Base-by-base conservation (phyloP, 1,140 invertebrate genomes). In the Coboldia fuscipes region DNA sequence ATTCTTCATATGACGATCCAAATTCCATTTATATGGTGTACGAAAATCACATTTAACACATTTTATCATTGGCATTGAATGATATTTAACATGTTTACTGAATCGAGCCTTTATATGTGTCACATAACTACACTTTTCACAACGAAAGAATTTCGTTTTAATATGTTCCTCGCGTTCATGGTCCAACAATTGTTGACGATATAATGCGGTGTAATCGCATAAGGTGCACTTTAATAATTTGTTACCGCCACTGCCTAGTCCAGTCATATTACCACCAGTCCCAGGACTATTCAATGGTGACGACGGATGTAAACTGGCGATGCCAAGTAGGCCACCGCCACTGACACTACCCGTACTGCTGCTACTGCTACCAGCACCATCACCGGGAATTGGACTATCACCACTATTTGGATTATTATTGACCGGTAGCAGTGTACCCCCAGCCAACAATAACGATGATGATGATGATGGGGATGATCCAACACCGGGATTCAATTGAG, bases 11-110 rank as follows among this genome's bases (percentile, higher is more conserved):
- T 96, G 88, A 12, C 88, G 66, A 48, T 93, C 86, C 51, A 90
- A 66, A 57, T 92, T 92, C 51, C 51, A 54, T 21, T 54, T 54
- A 40, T 54, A 54, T 5, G 86, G 79, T 7, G 86, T 90, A 33
- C 78, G 72, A 52, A 93, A 96, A 45, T 88, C 82, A 58, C 89
- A 96, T 46, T 79, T 74, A 29, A 75, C 73, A 57, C 89, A 96
- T 51, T 92, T 86, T 40, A 86, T 85, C 72, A 84, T 84, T 33
- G 82, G 82, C 75, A 86, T 81, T 24, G 79, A 82, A 55, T 90
- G 82, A 47, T 89, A 86, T 46, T 88, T 89, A n/a, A 88, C 77
- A 48, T 93, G 88, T 51, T 88, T 89, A 21, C 82, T 88, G 50
- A 79, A 92, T 30, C 88, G 70, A 2, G 79, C 74, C 46, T 80